A percentile compares a stretch with the other conserved stretches of the same genome.
These are phyloP conservation scores for Lepus townsendii DNA, from an alignment of 2,797 vertebrate species.

Conservation along the genomic window DNA sequence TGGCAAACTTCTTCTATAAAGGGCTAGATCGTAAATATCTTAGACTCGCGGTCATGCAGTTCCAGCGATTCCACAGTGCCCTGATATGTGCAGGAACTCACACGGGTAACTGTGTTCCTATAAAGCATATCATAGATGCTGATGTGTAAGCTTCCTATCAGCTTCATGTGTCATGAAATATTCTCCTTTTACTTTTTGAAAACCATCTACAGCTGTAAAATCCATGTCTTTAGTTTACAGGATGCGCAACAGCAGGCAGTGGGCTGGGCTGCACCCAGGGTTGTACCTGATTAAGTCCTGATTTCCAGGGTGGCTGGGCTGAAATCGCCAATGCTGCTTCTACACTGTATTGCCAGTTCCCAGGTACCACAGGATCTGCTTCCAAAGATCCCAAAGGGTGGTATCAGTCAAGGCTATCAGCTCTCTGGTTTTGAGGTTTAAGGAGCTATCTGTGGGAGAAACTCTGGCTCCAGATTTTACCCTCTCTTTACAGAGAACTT, in stretches of 20 bases:
- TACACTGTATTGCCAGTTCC: fast-evolving
- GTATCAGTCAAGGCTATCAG: neutral
- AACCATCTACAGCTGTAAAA: neutral
- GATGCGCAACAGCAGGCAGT: neutral
- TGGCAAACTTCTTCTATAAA: neutral
- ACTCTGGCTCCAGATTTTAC: neutral
- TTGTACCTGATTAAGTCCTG: too few species aligned
- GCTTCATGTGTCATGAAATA: neutral
- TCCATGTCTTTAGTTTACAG: neutral
- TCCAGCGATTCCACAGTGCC: neutral
- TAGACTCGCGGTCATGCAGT: fast-evolving
- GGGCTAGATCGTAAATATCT: neutral
- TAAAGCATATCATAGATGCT: too few species aligned
- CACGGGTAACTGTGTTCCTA: neutral
- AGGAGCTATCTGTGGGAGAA: neutral
- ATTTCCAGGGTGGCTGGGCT: neutral
- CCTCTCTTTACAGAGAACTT: neutral
- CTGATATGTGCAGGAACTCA: fast-evolving
- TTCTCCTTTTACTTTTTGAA: neutral
- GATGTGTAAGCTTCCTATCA: neutral
- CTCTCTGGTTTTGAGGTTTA: neutral
- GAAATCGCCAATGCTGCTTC: fast-evolving
- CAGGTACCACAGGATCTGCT: fast-evolving
- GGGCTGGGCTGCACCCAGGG: neutral
- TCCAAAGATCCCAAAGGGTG: too few species aligned